These are phyloP conservation scores for Ectemnius cavifrons DNA, from an alignment of 2,888 invertebrate species.

Conservation along the genomic window DNA sequence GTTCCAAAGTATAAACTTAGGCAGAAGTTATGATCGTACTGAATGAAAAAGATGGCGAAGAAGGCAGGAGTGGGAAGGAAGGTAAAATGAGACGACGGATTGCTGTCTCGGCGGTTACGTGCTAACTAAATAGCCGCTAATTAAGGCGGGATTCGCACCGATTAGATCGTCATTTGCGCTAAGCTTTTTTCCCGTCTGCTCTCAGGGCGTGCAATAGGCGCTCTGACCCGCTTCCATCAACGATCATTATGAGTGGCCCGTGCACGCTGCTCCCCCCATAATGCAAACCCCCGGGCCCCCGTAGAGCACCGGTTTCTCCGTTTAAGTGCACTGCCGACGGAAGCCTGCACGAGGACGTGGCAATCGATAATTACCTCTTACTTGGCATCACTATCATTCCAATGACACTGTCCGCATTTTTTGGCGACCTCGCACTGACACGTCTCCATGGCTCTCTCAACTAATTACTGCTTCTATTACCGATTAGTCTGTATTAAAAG, in stretches of 20 bases:
- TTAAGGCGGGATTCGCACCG: slow-evolving; percentile 7
- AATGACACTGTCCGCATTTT: slow-evolving; percentile 1
- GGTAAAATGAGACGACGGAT: too few species aligned
- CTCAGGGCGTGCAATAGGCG: slow-evolving; percentile 1
- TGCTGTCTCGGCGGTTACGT: not conserved
- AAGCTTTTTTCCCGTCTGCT: not conserved
- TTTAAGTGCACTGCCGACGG: not conserved
- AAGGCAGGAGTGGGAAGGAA: too few species aligned
- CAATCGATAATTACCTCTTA: slow-evolving; percentile 5
- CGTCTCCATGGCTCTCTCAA: too few species aligned
- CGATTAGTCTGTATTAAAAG: too few species aligned
- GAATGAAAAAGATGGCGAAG: too few species aligned
- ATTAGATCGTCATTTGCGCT: slow-evolving; percentile 2
- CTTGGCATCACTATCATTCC: not conserved
- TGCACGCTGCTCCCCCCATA: not conserved
- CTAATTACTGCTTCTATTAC: too few species aligned
- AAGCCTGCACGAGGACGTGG: slow-evolving; percentile 1
- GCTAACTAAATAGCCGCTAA: slow-evolving; percentile 7
- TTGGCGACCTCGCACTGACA: not conserved
- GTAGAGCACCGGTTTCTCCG: slow-evolving; percentile 3
- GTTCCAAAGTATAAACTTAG: too few species aligned
- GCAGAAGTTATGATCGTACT: too few species aligned
- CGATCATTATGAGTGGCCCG: slow-evolving; percentile 9
- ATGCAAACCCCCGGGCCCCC: not conserved
- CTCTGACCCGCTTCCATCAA: not conserved